Evolutionary conservation across 2,888 invertebrate species (phyloP).

Genomic region (Candidula unifasciata): DNA sequence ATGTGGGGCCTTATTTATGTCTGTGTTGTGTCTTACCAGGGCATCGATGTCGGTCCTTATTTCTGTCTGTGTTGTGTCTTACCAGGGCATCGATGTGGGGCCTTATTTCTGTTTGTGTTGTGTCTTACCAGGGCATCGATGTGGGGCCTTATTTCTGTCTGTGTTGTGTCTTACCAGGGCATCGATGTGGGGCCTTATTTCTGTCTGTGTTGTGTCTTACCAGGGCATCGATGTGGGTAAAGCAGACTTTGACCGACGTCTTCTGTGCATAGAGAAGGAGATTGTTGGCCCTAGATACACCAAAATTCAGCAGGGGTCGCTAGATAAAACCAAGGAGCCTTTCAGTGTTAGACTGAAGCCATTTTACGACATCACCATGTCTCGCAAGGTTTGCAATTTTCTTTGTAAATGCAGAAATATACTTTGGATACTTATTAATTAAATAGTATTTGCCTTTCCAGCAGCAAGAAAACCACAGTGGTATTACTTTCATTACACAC

Average conservation of each 20-base stretch:
- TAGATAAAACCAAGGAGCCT: constrained; percentile 88
- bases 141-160: too few species aligned
- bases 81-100: too few species aligned
- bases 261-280: constrained; percentile 85
- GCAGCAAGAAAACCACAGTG: neutral
- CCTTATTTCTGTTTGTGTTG: too few species aligned
- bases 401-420: neutral
- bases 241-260: constrained; percentile 87
- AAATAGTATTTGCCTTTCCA: neutral
- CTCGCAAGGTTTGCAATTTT: constrained; percentile 69
- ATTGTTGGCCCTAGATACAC: constrained; percentile 82
- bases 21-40: too few species aligned
- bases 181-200: too few species aligned
- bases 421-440: neutral
- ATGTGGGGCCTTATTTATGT: too few species aligned
- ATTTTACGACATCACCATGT: constrained; percentile 88
- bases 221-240: constrained; percentile 86
- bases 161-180: too few species aligned
- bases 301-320: constrained; percentile 87
- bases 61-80: too few species aligned
- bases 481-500: too few species aligned
- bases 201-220: neutral
- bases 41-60: too few species aligned
- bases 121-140: too few species aligned
- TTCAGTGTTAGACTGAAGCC: constrained; percentile 93